A percentile compares a stretch with the other conserved stretches of the same genome.
Conservation (phyloP, 2,797 vertebrate species). For the Crocodylus rhombifer region DNA sequence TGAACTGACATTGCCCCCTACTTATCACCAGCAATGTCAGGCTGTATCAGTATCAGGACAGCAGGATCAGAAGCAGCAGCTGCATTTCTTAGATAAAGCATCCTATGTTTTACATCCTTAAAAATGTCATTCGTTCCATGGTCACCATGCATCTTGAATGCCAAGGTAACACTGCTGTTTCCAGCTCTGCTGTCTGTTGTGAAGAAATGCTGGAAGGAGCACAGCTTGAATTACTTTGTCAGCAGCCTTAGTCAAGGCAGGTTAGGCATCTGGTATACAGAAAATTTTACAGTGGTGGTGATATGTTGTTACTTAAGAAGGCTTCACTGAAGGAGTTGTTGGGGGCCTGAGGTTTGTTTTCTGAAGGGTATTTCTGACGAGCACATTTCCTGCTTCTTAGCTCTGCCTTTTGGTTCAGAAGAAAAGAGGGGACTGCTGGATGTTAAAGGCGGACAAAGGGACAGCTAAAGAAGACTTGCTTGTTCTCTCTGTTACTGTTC, state of each 20-base stretch:
- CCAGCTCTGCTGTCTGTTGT: neutral
- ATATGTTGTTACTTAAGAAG: neutral
- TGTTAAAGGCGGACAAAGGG: neutral
- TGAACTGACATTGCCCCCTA: neutral
- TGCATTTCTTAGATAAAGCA: neutral
- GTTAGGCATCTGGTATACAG: neutral
- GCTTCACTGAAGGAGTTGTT: neutral
- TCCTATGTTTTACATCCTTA: neutral
- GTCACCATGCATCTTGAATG: accelerated
- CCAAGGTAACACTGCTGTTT: accelerated
- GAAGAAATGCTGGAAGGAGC: neutral
- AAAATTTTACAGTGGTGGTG: accelerated
- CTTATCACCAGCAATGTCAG: neutral
- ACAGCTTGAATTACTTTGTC: neutral
- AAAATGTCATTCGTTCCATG: neutral
- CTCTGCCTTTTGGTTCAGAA: neutral
- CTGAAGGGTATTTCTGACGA: neutral
- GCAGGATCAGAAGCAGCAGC: neutral
- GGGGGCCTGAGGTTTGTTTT: neutral
- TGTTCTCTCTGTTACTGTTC: neutral
- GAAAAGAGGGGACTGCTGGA: neutral
- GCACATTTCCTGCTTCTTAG: neutral
- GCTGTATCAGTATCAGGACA: neutral
- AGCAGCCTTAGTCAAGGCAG: neutral
- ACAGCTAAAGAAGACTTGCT: neutral